Evolutionary conservation across 2,888 invertebrate species (phyloP), one percentile per base, ranked within the genome.

Genomic region (Leptinotarsa tumamoca): DNA sequence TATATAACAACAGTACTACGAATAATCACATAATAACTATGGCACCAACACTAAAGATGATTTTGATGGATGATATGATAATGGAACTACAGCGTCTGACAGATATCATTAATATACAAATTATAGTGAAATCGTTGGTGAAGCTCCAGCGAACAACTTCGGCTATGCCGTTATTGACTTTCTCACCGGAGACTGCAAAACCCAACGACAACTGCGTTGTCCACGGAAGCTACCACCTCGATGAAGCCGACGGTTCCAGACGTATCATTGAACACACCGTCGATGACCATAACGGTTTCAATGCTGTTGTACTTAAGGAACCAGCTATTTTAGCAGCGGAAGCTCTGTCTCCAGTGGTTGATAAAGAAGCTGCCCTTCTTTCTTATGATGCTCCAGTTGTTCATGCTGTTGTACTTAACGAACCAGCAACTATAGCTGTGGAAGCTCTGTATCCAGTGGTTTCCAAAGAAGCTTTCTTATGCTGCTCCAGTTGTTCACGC

Each of bases 211-310:
- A 90, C 4, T 21, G 21, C 21, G 2, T 89, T 80, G 84, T 89
- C 67, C 87, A 88, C 72, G 90, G 90, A 2, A 90, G 90, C 87
- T 90, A 90, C 86, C 90, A 90, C 73, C 83, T 91, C 3, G 86
- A 90, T 77, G 90, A 91, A 79, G 83, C 90, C 51, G 90, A 91
- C 85, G 91, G 90, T 33, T 88, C 87, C 80, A 88, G 87, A 74
- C 89, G 91, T 76, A 87, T 88, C 58, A 91, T 91, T n/a, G 89
- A 90, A 23, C 91, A 91, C 84, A 87, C 72, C 72, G 89, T 90
- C 43, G 90, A 90, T 83, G 86, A 88, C 23, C 89, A 89, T 81
- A 89, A 85, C 77, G 91, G 91, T 73, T 91, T 91, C 86, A 90
- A 90, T 82, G 91, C 91, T 4, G 83, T 90, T 58, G 91, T 27